Percentiles rank a stretch among this genome's conserved stretches.
Conservation (phyloP, 2,797 vertebrate species). For the Aselliscus stoliczkanus region DNA sequence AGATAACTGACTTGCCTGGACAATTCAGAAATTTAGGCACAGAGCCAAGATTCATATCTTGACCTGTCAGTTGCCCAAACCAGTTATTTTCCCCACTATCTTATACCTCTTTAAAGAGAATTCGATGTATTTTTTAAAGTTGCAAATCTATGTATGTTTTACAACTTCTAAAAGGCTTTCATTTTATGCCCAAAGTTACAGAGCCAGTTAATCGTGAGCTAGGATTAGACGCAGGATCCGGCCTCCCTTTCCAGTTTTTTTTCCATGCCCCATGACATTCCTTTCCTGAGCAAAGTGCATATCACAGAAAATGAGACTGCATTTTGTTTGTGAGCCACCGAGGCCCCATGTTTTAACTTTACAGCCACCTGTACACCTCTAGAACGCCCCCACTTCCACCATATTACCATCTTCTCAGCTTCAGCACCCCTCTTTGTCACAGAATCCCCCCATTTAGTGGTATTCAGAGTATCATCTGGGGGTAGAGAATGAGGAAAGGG, state of each 20-base stretch:
- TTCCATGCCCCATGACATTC: neutral
- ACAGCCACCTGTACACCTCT: fast-evolving
- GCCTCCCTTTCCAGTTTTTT: neutral
- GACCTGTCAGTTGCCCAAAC: neutral
- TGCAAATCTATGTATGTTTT: neutral
- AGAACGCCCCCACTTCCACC: neutral
- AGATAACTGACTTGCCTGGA: conserved; percentile 9
- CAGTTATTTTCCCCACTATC: neutral
- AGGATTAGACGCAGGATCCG: neutral
- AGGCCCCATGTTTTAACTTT: neutral
- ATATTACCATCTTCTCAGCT: fast-evolving
- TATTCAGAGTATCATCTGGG: neutral
- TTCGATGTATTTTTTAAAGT: neutral
- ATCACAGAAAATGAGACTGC: neutral
- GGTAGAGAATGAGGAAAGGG: neutral
- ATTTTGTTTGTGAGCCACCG: neutral
- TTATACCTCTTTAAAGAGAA: neutral
- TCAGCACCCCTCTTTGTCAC: neutral
- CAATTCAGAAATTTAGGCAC: neutral
- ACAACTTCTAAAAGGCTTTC: neutral
- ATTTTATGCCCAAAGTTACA: neutral
- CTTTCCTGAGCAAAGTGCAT: neutral
- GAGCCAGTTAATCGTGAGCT: neutral
- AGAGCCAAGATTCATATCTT: neutral
- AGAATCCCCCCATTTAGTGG: neutral